Base-by-base conservation (phyloP, 2,888 invertebrate genomes). In the Pristionchus entomophagus region DNA sequence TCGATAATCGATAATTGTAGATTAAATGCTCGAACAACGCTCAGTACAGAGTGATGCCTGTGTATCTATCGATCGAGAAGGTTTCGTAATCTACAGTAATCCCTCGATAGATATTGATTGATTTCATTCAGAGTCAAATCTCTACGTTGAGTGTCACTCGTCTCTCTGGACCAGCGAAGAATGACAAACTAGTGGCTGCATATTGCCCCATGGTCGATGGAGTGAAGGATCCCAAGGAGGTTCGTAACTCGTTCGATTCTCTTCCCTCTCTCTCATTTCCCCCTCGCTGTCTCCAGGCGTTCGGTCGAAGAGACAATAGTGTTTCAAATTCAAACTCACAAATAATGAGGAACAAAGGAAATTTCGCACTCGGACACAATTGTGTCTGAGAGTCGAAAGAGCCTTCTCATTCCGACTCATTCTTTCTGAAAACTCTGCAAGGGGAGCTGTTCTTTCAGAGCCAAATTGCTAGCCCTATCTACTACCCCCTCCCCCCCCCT, bases 191-290 rank as follows among this genome's bases (percentile, higher is more conserved):
- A 32, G 62, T 83, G 5, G 83, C 65, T n/a, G 51, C 49, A 5
- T 83, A 83, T 35, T 59, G 62, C 41, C 59, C 83, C 2, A 59
- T 83, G 59, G 14, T 29, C 8, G 83, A 62, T n/a, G 62, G 59
- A 65, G 83, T 45, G 41, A 83, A 83, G 8, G 83, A 83, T 65
- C 41, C 83, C 29, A 83, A 83, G 83, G 83, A 83, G 45, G 83
- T 83, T n/a, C n/a, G n/a, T 12, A 5, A 17, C 45, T 26, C 22
- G 6, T 26, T 26, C 26, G 17, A 22, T 4, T 59, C 59, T 26
- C 59, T 59, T 59, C 59, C 1, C 22, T 51, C 22, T 10, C 3
- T 59, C 45, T 59, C 59, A 59, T 4, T 59, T 59, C 10, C 59
- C n/a, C n/a, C n/a, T n/a, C n/a, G n/a, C n/a, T n/a, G n/a, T n/a